These are phyloP conservation scores for Cyprinodon variegatus DNA, from an alignment of 2,113 vertebrate species.

Conservation along the genomic window DNA sequence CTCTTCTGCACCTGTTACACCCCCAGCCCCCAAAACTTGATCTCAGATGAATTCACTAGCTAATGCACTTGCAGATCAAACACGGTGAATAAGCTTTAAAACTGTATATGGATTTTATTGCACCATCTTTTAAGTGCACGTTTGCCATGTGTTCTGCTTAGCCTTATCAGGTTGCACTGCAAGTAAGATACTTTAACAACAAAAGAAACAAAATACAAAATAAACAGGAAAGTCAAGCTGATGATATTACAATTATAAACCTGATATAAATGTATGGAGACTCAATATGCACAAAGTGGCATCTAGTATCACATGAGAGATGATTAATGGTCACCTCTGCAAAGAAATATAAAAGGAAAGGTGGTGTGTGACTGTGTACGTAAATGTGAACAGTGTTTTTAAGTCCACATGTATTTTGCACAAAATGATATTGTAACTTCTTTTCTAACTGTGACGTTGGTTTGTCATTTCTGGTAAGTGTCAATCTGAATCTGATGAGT, in stretches of 20 bases:
- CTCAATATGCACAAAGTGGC: neutral
- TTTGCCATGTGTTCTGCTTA: too few relatives aligned
- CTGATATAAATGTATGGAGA: too few relatives aligned
- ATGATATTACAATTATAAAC: too few relatives aligned
- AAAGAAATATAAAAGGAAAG: neutral
- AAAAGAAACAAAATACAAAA: too few relatives aligned
- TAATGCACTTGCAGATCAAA: neutral
- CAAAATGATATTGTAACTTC: too few relatives aligned
- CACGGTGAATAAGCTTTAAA: neutral
- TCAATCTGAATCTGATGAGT: neutral
- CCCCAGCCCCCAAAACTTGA: neutral
- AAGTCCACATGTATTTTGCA: too few relatives aligned
- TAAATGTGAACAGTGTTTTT: too few relatives aligned
- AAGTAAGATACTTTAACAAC: neutral
- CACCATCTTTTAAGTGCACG: too few relatives aligned
- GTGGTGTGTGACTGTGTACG: neutral
- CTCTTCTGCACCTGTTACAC: neutral
- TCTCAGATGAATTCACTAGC: neutral
- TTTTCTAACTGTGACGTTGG: neutral
- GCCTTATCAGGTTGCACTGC: too few relatives aligned
- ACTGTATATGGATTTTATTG: too few relatives aligned
- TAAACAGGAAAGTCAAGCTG: too few relatives aligned
- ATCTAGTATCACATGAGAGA: neutral
- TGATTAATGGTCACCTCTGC: neutral
- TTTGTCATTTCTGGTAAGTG: neutral